These are phyloP conservation scores for Noctua janthina DNA, from an alignment of 2,888 invertebrate species.

Conservation along the genomic window DNA sequence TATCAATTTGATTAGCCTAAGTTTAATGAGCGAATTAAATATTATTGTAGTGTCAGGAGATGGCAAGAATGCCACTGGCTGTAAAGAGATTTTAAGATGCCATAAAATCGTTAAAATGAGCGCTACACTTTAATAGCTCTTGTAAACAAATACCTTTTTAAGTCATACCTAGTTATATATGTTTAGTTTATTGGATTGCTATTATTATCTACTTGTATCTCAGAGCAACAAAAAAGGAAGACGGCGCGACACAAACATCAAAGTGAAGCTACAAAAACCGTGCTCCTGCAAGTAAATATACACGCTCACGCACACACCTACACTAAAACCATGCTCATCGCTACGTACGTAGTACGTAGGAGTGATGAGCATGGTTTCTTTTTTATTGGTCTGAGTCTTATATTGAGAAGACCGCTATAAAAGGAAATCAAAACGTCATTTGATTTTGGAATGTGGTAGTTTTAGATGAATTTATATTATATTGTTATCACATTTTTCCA, in stretches of 20 bases:
- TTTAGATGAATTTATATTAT: background rate
- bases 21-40: conserved; percentile 50
- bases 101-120: conserved; percentile 47
- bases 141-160: conserved; percentile 52
- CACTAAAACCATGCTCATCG: no score
- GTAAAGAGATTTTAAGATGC: conserved; percentile 58
- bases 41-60: conserved; percentile 35
- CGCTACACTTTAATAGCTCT: conserved; percentile 36
- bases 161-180: background rate
- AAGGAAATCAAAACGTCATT: no score
- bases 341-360: no score
- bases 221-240: no score
- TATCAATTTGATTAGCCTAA: conserved; percentile 39
- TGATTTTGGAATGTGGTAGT: no score
- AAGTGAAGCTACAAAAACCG: no score
- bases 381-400: no score
- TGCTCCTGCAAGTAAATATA: no score
- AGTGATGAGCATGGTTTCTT: no score
- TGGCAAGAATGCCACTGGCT: conserved; percentile 51
- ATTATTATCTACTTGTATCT: background rate
- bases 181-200: background rate
- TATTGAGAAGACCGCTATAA: no score
- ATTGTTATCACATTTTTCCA: background rate
- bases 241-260: no score
- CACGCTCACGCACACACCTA: no score